Evolutionary conservation across 1,140 invertebrate species (phyloP).

Genomic region (Papilio aristodemus): DNA sequence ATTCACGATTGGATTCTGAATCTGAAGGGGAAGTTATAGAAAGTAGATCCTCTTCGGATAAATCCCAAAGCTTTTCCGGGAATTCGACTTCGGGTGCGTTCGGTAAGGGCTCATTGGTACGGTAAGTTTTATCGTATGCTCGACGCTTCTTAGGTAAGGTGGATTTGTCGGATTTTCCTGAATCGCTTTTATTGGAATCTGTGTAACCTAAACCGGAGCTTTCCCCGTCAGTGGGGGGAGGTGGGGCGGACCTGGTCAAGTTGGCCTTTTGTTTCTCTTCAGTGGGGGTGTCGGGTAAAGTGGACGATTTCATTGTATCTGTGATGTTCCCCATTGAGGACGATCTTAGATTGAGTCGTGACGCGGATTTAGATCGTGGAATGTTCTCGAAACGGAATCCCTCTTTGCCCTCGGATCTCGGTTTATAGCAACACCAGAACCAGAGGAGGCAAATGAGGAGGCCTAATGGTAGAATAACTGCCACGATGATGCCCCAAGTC

Average conservation of each 20-base stretch:
- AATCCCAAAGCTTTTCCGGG: conserved; percentile 89
- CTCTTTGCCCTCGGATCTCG: conserved; percentile 72
- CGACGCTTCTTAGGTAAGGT: conserved; percentile 82
- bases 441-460: conserved; percentile 86
- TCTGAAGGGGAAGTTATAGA: conserved; percentile 81
- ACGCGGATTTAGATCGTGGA: conserved; percentile 80
- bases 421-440: conserved; percentile 81
- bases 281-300: conserved; percentile 62
- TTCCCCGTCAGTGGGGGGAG: conserved; percentile 59
- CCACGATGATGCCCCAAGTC: conserved; percentile 88
- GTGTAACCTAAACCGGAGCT: conserved; percentile 73
- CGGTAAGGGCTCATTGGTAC: conserved; percentile 89
- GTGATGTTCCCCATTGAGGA: conserved; percentile 78
- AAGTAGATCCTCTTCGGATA: conserved; percentile 84
- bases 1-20: conserved; percentile 80
- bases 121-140: conserved; percentile 89
- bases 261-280: conserved; percentile 55
- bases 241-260: conserved; percentile 56
- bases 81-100: conserved; percentile 88
- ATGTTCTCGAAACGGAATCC: conserved; percentile 71
- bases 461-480: conserved; percentile 88
- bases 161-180: conserved; percentile 68
- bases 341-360: conserved; percentile 80
- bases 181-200: conserved; percentile 70
- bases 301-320: conserved; percentile 74